Evolutionary conservation across 2,113 vertebrate species (phyloP).

Genomic region (Chloebia gouldiae): DNA sequence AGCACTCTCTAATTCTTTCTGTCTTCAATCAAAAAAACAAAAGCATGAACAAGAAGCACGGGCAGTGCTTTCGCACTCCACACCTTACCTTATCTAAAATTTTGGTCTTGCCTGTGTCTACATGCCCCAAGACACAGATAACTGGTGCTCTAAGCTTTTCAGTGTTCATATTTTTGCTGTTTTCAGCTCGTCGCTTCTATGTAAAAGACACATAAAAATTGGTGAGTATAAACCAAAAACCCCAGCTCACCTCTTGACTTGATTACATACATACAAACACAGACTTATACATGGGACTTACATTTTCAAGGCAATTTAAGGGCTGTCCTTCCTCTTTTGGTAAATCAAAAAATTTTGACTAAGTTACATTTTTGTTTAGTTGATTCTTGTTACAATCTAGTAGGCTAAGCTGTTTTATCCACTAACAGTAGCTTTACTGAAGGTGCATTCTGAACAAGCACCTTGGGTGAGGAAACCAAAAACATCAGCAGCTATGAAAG

Average conservation of each 20-base stretch:
- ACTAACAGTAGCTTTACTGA: not conserved
- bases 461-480: not conserved
- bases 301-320: not conserved
- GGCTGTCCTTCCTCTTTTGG: not conserved
- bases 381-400: not conserved
- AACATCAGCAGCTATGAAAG: not conserved
- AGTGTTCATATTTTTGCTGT: constrained; percentile 84
- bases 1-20: not conserved
- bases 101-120: constrained; percentile 98
- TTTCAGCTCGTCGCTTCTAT: constrained; percentile 91
- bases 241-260: not conserved
- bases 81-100: constrained; percentile 94
- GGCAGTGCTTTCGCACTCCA: not conserved
- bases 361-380: not conserved
- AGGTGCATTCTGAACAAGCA: not conserved
- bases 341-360: not conserved
- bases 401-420: not conserved
- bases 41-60: not conserved
- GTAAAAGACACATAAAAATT: not conserved
- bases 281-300: not conserved
- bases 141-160: constrained; percentile 89
- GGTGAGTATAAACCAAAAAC: not conserved
- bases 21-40: not conserved
- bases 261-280: not conserved
- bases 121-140: constrained; percentile 96